A percentile compares a stretch with the other conserved stretches of the same genome.
phyloP scores from a whole-genome alignment of 1,140 invertebrate genomes.

The Drusus annulatus region DNA sequence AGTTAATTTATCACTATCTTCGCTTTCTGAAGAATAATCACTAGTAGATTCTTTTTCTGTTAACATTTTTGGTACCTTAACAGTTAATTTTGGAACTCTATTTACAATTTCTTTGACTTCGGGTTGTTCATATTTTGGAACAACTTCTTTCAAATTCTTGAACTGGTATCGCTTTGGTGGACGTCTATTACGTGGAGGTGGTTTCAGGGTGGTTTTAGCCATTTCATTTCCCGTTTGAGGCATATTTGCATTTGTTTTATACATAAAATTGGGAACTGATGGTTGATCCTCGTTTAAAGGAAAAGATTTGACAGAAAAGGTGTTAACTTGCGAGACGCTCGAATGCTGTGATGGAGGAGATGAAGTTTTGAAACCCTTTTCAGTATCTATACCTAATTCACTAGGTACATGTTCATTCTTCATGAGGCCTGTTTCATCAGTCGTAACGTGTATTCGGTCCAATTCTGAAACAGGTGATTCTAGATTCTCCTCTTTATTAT shows the following conservation, averaged over 20 bases:
- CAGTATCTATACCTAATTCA: not conserved
- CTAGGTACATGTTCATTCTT: not conserved
- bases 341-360: not conserved
- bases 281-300: not conserved
- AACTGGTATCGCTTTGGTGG: slow-evolving; percentile 69
- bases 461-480: not conserved
- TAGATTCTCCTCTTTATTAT: slow-evolving; percentile 25
- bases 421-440: not conserved
- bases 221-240: slow-evolving; percentile 26
- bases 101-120: slow-evolving; percentile 64
- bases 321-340: not conserved
- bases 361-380: not conserved
- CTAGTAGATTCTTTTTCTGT: slow-evolving; percentile 70
- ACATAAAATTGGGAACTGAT: not conserved
- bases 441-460: not conserved
- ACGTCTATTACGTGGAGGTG: slow-evolving; percentile 65
- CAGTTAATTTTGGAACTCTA: slow-evolving; percentile 69
- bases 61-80: slow-evolving; percentile 69
- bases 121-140: slow-evolving; percentile 16
- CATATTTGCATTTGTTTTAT: slow-evolving; percentile 8
- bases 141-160: slow-evolving; percentile 4
- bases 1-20: slow-evolving; percentile 73
- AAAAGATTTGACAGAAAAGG: not conserved
- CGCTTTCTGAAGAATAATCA: slow-evolving; percentile 72
- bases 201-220: slow-evolving; percentile 63